These are phyloP conservation scores for Bombyx mori DNA, from an alignment of 1,140 invertebrate species.

Conservation along the genomic window ASM3026992v2 NC_085132.1:9693501-9694000, in stretches of 20 bases:
- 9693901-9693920: conserved; percentile 38
- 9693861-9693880: no score
- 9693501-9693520: no score
- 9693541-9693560: no score
- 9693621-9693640: conserved; percentile 22
- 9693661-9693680: conserved; percentile 1
- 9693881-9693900: conserved; percentile 27
- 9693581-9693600: conserved; percentile 41
- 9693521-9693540: no score
- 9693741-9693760: background rate
- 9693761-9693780: background rate
- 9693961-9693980: conserved; percentile 38
- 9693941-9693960: conserved; percentile 20
- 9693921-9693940: conserved; percentile 30
- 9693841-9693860: no score
- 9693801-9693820: no score
- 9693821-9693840: no score
- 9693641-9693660: conserved; percentile 48
- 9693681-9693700: background rate
- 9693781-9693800: background rate
- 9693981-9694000: conserved; percentile 26
- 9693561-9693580: conserved; percentile 36
- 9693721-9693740: background rate
- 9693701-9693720: background rate
- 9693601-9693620: conserved; percentile 23